phyloP scores from a whole-genome alignment of 1,140 invertebrate species.

The Protaetia brevitarsis region DNA sequence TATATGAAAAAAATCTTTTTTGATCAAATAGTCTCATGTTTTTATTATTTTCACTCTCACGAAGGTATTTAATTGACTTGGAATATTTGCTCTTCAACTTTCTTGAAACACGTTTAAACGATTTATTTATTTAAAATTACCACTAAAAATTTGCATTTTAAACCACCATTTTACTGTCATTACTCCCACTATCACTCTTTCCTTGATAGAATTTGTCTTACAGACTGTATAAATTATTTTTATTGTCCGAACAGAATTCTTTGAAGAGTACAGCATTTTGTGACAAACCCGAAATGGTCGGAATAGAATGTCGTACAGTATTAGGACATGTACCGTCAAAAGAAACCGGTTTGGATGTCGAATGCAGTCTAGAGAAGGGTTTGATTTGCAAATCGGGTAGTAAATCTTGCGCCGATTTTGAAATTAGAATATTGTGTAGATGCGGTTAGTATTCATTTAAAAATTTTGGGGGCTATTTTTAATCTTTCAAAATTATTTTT shows the following conservation, averaged over 20 bases:
- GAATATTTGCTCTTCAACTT: too few species aligned
- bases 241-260: constrained; percentile 39
- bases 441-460: constrained; percentile 50
- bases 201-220: not conserved
- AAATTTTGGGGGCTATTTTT: not conserved
- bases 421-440: constrained; percentile 68
- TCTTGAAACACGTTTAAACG: too few species aligned
- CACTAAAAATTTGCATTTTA: too few species aligned
- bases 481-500: not conserved
- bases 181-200: not conserved
- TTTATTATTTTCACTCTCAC: not conserved
- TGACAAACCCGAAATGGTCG: constrained; percentile 58
- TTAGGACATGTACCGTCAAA: constrained; percentile 59
- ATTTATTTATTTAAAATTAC: too few species aligned
- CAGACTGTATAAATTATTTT: constrained; percentile 15
- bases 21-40: constrained; percentile 21
- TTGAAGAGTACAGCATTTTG: constrained; percentile 54
- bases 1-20: too few species aligned
- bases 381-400: constrained; percentile 59
- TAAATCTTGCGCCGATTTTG: constrained; percentile 63
- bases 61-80: not conserved
- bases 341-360: constrained; percentile 67
- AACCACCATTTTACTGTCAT: too few species aligned
- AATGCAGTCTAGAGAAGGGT: constrained; percentile 70
- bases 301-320: constrained; percentile 72